Evolutionary conservation across 2,113 vertebrate species (phyloP), one percentile per base, ranked within the genome.

Genomic region (Archocentrus centrarchus): DNA sequence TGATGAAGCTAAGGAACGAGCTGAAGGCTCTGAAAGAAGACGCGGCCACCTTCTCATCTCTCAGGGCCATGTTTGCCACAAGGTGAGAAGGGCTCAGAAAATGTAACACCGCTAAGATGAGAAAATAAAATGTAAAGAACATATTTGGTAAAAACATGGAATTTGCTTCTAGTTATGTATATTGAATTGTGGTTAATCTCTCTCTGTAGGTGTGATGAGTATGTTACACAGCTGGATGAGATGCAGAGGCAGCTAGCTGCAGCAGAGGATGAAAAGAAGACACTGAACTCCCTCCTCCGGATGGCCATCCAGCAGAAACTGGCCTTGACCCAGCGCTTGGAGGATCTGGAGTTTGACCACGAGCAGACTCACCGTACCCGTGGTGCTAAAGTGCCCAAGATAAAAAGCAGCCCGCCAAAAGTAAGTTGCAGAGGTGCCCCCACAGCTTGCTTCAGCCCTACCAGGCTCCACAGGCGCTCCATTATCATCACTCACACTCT

Each of bases 231-330:
- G 93, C 90, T 99, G 95, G 98, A 99, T 77, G 98, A 99, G 93
- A 99, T 99, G 98, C 98, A 99, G 96, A 96, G 98, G 93, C 98
- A 99, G 95, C 96, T 99, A 87, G 97, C 97, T 0, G 98, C 98
- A 11, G 98, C 98, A 0, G 98, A 99, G 94, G 98, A 99, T 39
- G 98, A 99, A 96, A 99, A 99, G 95, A 99, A 99, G 96, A 99
- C 98, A 11, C 88, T 99, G 64, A 99, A 99, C 95, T 99, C 98
- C 77, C 96, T 99, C 87, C 96, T 99, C 62, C 97, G 97, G 66
- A 99, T 99, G 98, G 98, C 98, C 60, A 99, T 99, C 93, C 98
- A 99, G 95, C 98, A 99, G 96, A 99, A 99, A 87, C 96, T 99
- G 89, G 98, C 98, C 58, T 94, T 99, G 83, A 99, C 98, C 20